Evolutionary conservation across 2,113 vertebrate species (phyloP).

Genomic region (Aldabrachelys gigantea): DNA sequence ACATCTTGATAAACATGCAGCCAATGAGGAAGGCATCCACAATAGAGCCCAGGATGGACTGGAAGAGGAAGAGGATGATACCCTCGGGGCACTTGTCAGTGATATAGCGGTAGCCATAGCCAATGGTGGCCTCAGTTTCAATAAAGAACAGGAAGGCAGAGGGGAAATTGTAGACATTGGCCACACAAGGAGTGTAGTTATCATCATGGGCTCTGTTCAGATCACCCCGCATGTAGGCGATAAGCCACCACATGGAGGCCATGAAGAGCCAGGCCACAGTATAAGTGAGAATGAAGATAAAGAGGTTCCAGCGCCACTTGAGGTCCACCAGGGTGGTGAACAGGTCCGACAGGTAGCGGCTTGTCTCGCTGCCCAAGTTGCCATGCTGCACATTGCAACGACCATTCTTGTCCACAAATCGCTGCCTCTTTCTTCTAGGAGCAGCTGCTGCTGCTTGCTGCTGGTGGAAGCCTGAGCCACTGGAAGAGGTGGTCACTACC

Average conservation of each 20-base stretch:
- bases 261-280: conserved; percentile 99
- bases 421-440: conserved; percentile 92
- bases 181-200: conserved; percentile 96
- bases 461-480: conserved; percentile 89
- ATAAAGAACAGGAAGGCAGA: conserved; percentile 99
- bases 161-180: conserved; percentile 98
- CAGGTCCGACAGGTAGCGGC: conserved; percentile 97
- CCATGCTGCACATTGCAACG: conserved; percentile 99
- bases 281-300: conserved; percentile 98
- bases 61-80: conserved; percentile 98
- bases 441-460: conserved; percentile 74
- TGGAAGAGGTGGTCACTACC: conserved; percentile 97
- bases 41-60: conserved; percentile 98
- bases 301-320: conserved; percentile 99
- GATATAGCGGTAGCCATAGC: conserved; percentile 97
- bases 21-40: conserved; percentile 98
- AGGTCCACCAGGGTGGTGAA: conserved; percentile 98
- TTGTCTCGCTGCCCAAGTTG: conserved; percentile 96
- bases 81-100: conserved; percentile 98
- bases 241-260: conserved; percentile 99
- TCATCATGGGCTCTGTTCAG: conserved; percentile 92
- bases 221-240: conserved; percentile 96
- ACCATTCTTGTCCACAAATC: conserved; percentile 99
- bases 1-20: conserved; percentile 99
- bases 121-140: conserved; percentile 98